Evolutionary conservation across 2,113 vertebrate species (phyloP).

Genomic region (Pelecanoides urinatrix): DNA sequence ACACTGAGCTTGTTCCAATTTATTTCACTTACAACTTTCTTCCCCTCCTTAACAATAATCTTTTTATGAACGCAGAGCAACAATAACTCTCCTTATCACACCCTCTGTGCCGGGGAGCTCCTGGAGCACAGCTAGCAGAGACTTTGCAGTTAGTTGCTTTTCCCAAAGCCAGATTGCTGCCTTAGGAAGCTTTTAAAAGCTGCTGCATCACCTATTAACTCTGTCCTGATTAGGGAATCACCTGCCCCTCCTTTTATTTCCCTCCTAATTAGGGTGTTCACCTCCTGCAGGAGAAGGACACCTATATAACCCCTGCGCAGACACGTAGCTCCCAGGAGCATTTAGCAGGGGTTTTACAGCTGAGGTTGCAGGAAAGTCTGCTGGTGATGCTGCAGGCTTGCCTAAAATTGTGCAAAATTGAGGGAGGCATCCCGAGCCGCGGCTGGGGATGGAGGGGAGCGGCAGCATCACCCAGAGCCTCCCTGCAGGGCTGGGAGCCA

Average conservation of each 20-base stretch:
- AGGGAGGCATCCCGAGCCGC: not conserved
- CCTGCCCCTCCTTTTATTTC: not conserved
- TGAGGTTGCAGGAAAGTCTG: fast-evolving
- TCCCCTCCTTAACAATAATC: not conserved
- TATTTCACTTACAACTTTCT: not conserved
- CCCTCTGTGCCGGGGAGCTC: not conserved
- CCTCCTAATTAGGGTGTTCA: not conserved
- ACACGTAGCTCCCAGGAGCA: fast-evolving
- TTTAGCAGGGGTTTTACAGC: fast-evolving
- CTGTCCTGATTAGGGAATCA: not conserved
- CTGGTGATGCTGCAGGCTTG: fast-evolving
- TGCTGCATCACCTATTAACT: not conserved
- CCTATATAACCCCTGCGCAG: fast-evolving
- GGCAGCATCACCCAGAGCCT: not conserved
- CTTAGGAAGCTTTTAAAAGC: not conserved
- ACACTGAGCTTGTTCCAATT: not conserved
- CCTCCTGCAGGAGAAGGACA: not conserved
- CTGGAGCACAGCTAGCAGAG: not conserved
- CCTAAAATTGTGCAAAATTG: not conserved
- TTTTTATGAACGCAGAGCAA: not conserved
- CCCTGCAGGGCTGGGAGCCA: not conserved
- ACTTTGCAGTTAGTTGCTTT: fast-evolving
- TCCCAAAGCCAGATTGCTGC: not conserved
- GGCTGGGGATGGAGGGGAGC: not conserved
- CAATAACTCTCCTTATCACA: not conserved